A percentile compares a stretch with the other conserved stretches of the same genome.
phyloP scores from a whole-genome alignment of 2,113 vertebrate genomes.

The Oreotrochilus melanogaster region DNA sequence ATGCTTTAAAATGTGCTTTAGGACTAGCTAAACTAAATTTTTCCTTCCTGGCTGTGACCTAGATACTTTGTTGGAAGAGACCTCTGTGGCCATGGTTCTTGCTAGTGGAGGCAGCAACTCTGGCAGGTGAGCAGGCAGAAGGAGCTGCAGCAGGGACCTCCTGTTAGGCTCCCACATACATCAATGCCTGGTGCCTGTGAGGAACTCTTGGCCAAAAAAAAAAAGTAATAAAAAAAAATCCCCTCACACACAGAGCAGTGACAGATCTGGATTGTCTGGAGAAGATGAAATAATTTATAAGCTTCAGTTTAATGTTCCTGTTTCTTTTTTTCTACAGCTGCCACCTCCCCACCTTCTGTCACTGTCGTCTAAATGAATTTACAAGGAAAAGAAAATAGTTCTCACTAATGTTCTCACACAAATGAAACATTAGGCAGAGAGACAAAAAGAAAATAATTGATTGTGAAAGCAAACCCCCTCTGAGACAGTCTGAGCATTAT shows the following conservation, averaged over 20 bases:
- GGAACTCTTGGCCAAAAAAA: neutral
- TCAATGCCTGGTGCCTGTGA: slow-evolving; percentile 19
- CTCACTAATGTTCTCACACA: slow-evolving; percentile 62
- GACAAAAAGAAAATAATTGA: slow-evolving; percentile 61
- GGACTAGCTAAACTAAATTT: neutral
- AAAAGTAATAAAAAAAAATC: neutral
- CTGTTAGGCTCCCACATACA: neutral
- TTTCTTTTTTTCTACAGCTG: neutral
- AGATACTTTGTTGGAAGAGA: neutral
- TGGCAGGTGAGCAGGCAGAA: neutral
- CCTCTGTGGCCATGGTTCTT: neutral
- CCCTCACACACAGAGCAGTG: neutral
- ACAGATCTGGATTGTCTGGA: slow-evolving; percentile 56
- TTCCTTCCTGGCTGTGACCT: neutral
- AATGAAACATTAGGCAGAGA: slow-evolving; percentile 52
- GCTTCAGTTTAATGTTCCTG: slow-evolving; percentile 26
- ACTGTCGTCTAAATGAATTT: slow-evolving; percentile 44
- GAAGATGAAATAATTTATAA: slow-evolving; percentile 71
- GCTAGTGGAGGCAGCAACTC: neutral
- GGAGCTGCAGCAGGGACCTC: neutral
- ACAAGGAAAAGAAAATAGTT: slow-evolving; percentile 64
- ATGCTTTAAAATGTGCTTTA: neutral
- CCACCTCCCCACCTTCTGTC: slow-evolving; percentile 67
- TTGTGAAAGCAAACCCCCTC: slow-evolving; percentile 62
- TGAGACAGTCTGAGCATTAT: slow-evolving; percentile 53